Percentiles rank a stretch among this genome's conserved stretches.
phyloP scores from a whole-genome alignment of 2,888 invertebrate species.

The Drosophila vallismaia region DNA sequence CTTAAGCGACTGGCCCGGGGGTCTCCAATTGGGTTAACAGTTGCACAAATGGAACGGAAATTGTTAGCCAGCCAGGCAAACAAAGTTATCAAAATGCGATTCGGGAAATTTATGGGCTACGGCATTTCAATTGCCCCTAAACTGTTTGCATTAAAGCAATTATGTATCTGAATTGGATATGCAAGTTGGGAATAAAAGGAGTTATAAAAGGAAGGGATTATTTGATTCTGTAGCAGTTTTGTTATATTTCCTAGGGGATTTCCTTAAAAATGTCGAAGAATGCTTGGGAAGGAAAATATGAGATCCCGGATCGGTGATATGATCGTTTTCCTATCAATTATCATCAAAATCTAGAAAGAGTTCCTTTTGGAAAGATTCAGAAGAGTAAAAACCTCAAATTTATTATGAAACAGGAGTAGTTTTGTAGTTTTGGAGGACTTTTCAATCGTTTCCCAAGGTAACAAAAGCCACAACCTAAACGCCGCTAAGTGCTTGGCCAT shows the following conservation, averaged over 20 bases:
- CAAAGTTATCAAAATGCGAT: conserved; percentile 35
- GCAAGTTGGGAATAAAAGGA: background rate
- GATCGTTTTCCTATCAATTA: background rate
- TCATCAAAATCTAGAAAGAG: conserved; percentile 2
- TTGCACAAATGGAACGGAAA: conserved; percentile 72
- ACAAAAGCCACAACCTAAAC: conserved; percentile 67
- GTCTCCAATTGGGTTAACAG: conserved; percentile 60
- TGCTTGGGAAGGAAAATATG: no score
- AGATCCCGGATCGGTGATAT: no score
- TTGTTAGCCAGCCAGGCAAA: conserved; percentile 42
- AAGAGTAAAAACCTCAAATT: conserved; percentile 21
- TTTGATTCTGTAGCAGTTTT: no score
- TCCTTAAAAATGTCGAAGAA: no score
- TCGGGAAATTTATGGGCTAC: conserved; percentile 8
- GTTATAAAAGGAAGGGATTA: background rate
- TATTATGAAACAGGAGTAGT: conserved; percentile 37
- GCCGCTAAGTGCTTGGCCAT: conserved; percentile 74
- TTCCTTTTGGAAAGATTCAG: no score
- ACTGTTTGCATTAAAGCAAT: background rate
- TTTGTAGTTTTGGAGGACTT: conserved; percentile 5
- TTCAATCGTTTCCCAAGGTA: conserved; percentile 31
- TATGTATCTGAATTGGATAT: background rate
- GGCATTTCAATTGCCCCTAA: background rate
- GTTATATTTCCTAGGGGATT: no score
- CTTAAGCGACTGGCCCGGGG: conserved; percentile 44